Percentiles rank a stretch among this genome's conserved stretches.
Conservation (phyloP, 1,140 invertebrate species). For the Littorina saxatilis region DNA sequence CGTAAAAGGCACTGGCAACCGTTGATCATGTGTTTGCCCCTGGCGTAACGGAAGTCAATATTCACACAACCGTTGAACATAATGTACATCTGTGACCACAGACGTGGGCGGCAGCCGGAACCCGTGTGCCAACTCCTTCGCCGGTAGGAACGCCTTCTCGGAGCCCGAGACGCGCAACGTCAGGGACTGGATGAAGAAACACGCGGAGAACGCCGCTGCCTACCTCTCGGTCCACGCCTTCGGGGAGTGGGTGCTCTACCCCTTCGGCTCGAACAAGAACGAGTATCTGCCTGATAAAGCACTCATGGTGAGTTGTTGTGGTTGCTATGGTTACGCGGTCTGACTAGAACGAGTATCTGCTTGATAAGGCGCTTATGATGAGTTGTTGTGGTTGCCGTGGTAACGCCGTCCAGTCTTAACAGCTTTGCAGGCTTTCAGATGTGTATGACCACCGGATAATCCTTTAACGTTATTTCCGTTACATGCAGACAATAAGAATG, state of each 20-base stretch:
- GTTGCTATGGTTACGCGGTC: too few species aligned
- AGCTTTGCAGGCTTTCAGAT: too few species aligned
- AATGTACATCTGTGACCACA: constrained; percentile 56
- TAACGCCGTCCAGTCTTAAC: too few species aligned
- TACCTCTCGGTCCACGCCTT: constrained; percentile 72
- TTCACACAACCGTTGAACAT: background rate
- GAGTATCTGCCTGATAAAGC: constrained; percentile 61
- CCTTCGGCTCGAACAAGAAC: constrained; percentile 73
- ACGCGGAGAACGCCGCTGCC: constrained; percentile 43
- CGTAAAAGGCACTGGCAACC: too few species aligned
- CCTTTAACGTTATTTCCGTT: too few species aligned
- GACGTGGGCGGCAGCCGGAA: constrained; percentile 85
- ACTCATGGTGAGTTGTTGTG: constrained; percentile 72
- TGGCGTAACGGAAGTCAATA: background rate
- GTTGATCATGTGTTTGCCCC: background rate
- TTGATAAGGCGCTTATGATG: too few species aligned
- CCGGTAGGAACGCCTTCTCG: constrained; percentile 89
- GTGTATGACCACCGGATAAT: too few species aligned
- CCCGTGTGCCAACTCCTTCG: constrained; percentile 92
- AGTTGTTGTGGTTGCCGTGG: too few species aligned
- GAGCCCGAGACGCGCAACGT: constrained; percentile 88
- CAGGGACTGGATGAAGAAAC: constrained; percentile 49
- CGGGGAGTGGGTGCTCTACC: constrained; percentile 73
- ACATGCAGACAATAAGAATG: too few species aligned
- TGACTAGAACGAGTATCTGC: too few species aligned